A percentile compares a stretch with the other conserved stretches of the same genome.
Conservation (phyloP, 1,140 invertebrate species). For the Sitophilus oryzae region DNA sequence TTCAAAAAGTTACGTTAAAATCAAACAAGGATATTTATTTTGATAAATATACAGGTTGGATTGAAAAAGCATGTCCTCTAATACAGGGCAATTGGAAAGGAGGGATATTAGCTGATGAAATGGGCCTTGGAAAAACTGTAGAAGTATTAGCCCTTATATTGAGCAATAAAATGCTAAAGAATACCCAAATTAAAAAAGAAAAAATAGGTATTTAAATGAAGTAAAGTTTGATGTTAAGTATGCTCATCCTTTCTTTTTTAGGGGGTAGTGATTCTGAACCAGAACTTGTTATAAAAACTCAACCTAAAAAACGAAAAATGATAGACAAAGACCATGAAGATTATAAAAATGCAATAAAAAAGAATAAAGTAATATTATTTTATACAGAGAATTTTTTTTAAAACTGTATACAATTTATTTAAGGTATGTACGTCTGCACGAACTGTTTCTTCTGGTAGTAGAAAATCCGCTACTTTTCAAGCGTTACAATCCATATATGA, state of each 20-base stretch:
- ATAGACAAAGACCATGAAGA: conserved; percentile 14
- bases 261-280: conserved; percentile 3
- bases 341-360: background rate
- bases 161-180: conserved; percentile 1
- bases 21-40: conserved; percentile 47
- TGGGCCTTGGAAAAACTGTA: conserved; percentile 79
- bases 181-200: too few relatives aligned
- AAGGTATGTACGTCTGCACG: background rate
- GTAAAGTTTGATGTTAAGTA: too few relatives aligned
- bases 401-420: background rate
- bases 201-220: background rate
- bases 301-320: conserved; percentile 21
- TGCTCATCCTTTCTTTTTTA: too few relatives aligned
- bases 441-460: conserved; percentile 4
- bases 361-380: conserved; percentile 3
- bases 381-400: background rate
- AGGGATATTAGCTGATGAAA: conserved; percentile 78
- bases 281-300: conserved; percentile 16
- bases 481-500: conserved; percentile 36
- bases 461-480: conserved; percentile 23
- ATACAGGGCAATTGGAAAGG: conserved; percentile 48
- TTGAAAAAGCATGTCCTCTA: conserved; percentile 40
- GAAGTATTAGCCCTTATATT: conserved; percentile 68
- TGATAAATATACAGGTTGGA: conserved; percentile 49
- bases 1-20: conserved; percentile 39